Evolutionary conservation across 1,140 invertebrate genomes (phyloP).

Genomic region (Danaus plexippus): DNA sequence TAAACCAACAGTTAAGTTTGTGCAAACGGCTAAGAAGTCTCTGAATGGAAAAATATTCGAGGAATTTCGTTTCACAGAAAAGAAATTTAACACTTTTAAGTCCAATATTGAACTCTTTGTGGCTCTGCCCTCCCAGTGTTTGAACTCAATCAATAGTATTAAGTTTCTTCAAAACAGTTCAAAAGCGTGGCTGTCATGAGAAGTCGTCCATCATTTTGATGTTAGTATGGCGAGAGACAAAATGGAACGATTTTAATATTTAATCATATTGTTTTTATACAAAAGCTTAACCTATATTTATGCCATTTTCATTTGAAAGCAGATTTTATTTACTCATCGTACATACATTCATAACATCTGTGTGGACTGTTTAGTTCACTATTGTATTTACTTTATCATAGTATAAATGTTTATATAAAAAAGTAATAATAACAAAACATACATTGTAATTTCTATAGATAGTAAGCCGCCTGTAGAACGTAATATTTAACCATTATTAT

Average conservation of each 20-base stretch:
- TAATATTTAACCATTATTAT: no score
- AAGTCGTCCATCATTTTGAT: slow-evolving; percentile 44
- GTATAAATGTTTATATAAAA: no score
- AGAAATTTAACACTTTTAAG: slow-evolving; percentile 15
- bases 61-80: slow-evolving; percentile 13
- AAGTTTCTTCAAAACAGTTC: slow-evolving; percentile 34
- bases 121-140: slow-evolving; percentile 17
- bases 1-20: slow-evolving; percentile 16
- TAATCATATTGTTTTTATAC: not conserved
- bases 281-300: no score
- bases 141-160: slow-evolving; percentile 46
- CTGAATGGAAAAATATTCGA: slow-evolving; percentile 15
- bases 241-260: slow-evolving; percentile 5
- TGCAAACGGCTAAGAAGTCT: slow-evolving; percentile 13
- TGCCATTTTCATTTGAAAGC: no score
- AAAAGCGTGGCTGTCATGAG: slow-evolving; percentile 37
- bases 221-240: slow-evolving; percentile 14
- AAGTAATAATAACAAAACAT: no score
- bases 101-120: slow-evolving; percentile 23
- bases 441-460: no score
- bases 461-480: no score
- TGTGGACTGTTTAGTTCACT: no score
- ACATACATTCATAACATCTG: no score
- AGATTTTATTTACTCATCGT: no score
- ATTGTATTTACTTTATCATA: no score